Evolutionary conservation across 2,888 invertebrate genomes (phyloP).

Genomic region (Pachymerium ferrugineum): DNA sequence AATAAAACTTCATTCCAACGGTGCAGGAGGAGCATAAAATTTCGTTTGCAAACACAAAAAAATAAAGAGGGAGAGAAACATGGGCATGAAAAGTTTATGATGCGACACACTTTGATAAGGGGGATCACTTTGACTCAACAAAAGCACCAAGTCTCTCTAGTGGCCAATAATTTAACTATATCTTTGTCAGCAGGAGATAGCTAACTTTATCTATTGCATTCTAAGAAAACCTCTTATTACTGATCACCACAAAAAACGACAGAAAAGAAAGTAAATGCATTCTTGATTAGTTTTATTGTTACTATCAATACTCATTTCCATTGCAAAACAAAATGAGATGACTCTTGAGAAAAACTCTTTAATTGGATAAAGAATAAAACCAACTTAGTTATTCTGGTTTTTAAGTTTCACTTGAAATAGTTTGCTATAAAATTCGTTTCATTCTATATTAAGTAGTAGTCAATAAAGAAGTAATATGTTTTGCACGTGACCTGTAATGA

Average conservation of each 20-base stretch:
- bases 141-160: slow-evolving; percentile 18
- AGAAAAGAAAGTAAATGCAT: background rate
- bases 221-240: background rate
- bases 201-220: slow-evolving; percentile 21
- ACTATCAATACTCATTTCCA: no score
- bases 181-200: slow-evolving; percentile 12
- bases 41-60: slow-evolving; percentile 21
- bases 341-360: no score
- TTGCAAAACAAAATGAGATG: no score
- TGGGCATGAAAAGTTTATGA: slow-evolving; percentile 21
- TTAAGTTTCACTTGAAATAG: no score
- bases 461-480: slow-evolving; percentile 21
- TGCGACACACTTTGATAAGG: slow-evolving; percentile 18
- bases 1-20: slow-evolving; percentile 21
- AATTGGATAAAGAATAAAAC: no score
- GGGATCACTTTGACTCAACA: slow-evolving; percentile 21
- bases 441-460: background rate
- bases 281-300: background rate
- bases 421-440: background rate
- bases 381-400: no score
- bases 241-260: background rate
- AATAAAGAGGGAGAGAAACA: slow-evolving; percentile 18
- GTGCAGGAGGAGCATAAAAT: slow-evolving; percentile 14
- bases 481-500: slow-evolving; percentile 21
- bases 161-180: slow-evolving; percentile 14